Evolutionary conservation across 92 coral and sea anemone species (phyloP).

Genomic region (Zoanthus sociatus): DNA sequence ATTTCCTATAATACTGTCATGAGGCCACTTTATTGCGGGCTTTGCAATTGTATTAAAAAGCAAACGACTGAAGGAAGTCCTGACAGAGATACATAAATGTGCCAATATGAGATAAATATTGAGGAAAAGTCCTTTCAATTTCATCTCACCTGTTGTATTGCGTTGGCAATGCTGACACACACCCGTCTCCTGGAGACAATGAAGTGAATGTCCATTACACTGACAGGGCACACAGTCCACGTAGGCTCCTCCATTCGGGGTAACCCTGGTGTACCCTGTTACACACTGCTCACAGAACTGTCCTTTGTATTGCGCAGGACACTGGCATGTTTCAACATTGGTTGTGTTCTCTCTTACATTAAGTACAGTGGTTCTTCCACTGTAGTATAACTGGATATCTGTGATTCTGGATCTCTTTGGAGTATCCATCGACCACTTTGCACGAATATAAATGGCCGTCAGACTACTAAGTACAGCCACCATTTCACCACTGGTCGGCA

Average conservation of each 20-base stretch:
- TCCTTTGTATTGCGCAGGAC: slow-evolving; percentile 85
- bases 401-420: slow-evolving; percentile 23
- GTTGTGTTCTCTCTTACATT: slow-evolving; percentile 29
- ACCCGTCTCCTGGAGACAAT: slow-evolving; percentile 90
- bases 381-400: slow-evolving; percentile 4
- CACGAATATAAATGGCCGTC: slow-evolving; percentile 76
- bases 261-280: slow-evolving; percentile 82
- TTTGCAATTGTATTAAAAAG: too few relatives aligned
- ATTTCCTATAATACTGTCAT: too few relatives aligned
- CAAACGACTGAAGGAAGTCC: too few relatives aligned
- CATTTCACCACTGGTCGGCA: slow-evolving; percentile 77
- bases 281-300: slow-evolving; percentile 95
- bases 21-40: too few relatives aligned
- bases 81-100: too few relatives aligned
- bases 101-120: too few relatives aligned
- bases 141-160: slow-evolving; percentile 87
- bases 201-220: slow-evolving; percentile 78
- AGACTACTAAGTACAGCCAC: slow-evolving; percentile 81
- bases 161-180: slow-evolving; percentile 85
- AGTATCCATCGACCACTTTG: slow-evolving; percentile 81
- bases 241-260: slow-evolving; percentile 90
- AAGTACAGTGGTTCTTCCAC: slow-evolving; percentile 32
- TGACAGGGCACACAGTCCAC: slow-evolving; percentile 80
- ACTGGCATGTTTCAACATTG: slow-evolving; percentile 85
- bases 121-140: too few relatives aligned